phyloP scores from a whole-genome alignment of 2,797 vertebrate species.

The Microctenopoma stevenorrisi region DNA sequence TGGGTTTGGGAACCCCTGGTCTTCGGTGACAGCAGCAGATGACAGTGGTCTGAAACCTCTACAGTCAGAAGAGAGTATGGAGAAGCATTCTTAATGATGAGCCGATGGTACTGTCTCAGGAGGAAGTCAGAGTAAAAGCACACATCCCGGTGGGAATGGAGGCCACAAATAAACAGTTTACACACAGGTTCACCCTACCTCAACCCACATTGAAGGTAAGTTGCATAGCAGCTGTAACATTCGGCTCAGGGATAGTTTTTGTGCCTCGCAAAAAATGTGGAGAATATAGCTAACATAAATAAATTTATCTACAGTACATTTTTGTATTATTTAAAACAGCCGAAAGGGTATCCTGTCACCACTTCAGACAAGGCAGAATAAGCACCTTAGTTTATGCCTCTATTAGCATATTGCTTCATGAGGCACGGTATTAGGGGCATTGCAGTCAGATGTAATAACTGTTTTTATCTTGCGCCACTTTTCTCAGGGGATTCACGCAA shows the following conservation, averaged over 20 bases:
- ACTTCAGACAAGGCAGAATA: not conserved
- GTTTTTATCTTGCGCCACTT: conserved; percentile 4
- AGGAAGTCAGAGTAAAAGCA: conserved; percentile 9
- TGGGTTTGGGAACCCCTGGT: not conserved
- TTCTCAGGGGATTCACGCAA: conserved; percentile 1
- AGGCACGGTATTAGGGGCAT: conserved; percentile 14
- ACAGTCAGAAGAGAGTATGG: too few relatives aligned
- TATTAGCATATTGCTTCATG: conserved; percentile 27
- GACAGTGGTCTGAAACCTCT: conserved; percentile 19
- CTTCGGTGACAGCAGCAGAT: conserved; percentile 23
- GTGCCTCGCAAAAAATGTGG: not conserved
- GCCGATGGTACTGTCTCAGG: conserved; percentile 1
- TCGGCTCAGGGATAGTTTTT: conserved; percentile 15
- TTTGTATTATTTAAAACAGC: not conserved
- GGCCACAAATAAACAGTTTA: not conserved
- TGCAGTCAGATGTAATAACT: conserved; percentile 7
- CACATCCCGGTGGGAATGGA: not conserved
- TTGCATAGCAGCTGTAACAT: conserved; percentile 22
- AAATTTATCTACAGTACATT: conserved; percentile 2
- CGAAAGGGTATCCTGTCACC: not conserved
- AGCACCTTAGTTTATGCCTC: conserved; percentile 12
- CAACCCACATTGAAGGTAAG: conserved; percentile 16
- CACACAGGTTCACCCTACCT: not conserved
- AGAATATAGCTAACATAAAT: not conserved
- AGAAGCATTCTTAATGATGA: too few relatives aligned